phyloP scores from a whole-genome alignment of 2,113 vertebrate genomes.

The Coreoperca whiteheadi region DNA sequence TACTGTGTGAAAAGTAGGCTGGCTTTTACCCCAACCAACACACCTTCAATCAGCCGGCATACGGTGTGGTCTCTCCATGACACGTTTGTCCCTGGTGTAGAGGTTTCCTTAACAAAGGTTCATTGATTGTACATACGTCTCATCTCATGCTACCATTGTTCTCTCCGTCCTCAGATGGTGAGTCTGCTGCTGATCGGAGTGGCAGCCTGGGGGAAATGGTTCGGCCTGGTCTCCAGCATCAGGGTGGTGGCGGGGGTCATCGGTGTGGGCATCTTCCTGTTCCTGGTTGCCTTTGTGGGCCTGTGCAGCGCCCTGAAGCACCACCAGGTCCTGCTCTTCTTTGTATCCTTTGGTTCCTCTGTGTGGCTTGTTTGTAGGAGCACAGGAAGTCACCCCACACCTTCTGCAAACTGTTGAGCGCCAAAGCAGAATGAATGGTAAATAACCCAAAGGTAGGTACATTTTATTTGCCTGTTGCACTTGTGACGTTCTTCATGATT shows the following conservation, averaged over 20 bases:
- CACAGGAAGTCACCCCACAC: neutral
- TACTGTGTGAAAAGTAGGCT: neutral
- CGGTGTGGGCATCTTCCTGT: slow-evolving; percentile 93
- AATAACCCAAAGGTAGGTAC: neutral
- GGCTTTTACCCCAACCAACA: neutral
- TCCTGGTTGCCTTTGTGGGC: slow-evolving; percentile 93
- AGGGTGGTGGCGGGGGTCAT: slow-evolving; percentile 94
- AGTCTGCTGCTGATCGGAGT: slow-evolving; percentile 95
- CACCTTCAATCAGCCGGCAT: neutral
- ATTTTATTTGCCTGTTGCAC: neutral
- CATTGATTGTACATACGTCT: neutral
- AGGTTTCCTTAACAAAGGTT: neutral
- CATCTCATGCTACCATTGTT: neutral
- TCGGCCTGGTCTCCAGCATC: slow-evolving; percentile 96
- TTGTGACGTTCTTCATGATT: neutral
- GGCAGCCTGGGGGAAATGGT: slow-evolving; percentile 96
- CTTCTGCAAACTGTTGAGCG: neutral
- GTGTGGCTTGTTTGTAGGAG: neutral
- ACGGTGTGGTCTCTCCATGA: neutral
- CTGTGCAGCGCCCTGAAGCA: slow-evolving; percentile 95
- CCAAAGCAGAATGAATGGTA: slow-evolving; percentile 1
- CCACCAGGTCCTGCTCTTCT: slow-evolving; percentile 97
- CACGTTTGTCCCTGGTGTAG: neutral
- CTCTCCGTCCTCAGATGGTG: slow-evolving; percentile 87
- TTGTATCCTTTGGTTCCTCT: slow-evolving; percentile 91